Conservation (phyloP, 2,888 invertebrate species). For the Carpatolechia fugitivella region DNA sequence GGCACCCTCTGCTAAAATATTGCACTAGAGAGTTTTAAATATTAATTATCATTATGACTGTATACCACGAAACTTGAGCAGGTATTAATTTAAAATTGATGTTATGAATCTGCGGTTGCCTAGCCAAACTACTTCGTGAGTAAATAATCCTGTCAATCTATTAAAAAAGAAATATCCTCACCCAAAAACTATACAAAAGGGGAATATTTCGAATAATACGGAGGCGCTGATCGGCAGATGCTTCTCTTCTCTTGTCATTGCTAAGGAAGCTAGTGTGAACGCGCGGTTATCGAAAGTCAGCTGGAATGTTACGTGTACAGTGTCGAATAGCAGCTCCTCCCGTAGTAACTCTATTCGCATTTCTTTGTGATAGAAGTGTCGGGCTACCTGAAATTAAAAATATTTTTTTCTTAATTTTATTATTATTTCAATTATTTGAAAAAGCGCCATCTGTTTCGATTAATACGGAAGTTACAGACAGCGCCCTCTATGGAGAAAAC, state of each 20-base stretch:
- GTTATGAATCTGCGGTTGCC: not conserved
- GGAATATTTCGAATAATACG: slow-evolving; percentile 97
- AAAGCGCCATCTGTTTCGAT: slow-evolving; percentile 21
- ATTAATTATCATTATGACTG: no score
- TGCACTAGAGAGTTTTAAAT: no score
- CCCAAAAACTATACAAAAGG: slow-evolving; percentile 98
- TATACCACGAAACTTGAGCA: not conserved
- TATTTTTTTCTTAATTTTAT: no score
- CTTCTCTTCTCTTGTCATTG: slow-evolving; percentile 93
- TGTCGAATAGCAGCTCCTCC: slow-evolving; percentile 92
- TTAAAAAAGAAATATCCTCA: slow-evolving; percentile 62
- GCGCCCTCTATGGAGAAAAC: not conserved
- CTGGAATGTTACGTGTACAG: slow-evolving; percentile 96
- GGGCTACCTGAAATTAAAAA: slow-evolving; percentile 83
- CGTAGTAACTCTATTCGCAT: slow-evolving; percentile 93
- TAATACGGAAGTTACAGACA: not conserved
- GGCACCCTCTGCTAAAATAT: no score
- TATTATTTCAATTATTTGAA: not conserved
- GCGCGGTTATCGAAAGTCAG: slow-evolving; percentile 96
- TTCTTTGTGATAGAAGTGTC: slow-evolving; percentile 96
- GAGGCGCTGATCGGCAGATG: slow-evolving; percentile 93
- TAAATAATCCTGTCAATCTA: no score
- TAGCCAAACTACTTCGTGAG: no score
- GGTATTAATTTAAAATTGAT: no score
- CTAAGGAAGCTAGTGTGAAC: slow-evolving; percentile 89